These are phyloP conservation scores for Brachyhypopomus occidentalis DNA, from an alignment of 2,113 vertebrate genomes.

Conservation along the genomic window DNA sequence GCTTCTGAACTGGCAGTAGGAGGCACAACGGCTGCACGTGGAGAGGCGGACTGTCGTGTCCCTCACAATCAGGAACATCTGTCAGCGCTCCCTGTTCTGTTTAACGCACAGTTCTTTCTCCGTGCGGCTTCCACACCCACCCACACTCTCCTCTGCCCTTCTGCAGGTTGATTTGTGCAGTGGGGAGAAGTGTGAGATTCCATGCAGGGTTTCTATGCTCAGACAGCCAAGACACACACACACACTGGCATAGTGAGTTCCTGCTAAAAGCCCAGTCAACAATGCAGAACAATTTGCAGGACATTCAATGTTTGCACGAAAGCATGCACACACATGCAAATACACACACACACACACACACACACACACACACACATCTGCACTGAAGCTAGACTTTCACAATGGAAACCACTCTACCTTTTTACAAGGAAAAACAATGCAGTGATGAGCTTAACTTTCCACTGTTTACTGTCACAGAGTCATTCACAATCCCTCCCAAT, in stretches of 20 bases:
- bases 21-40: no score
- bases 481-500: background rate
- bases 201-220: background rate
- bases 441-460: background rate
- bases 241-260: background rate
- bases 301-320: background rate
- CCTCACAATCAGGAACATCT: slow-evolving; percentile 33
- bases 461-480: background rate
- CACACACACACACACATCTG: no score
- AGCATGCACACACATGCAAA: background rate
- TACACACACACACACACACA: background rate
- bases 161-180: background rate
- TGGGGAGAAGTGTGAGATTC: background rate
- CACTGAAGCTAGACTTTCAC: slow-evolving; percentile 1
- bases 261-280: background rate
- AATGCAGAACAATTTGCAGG: background rate
- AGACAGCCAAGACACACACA: background rate
- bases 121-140: background rate
- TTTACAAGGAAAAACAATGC: background rate
- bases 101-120: slow-evolving; percentile 8
- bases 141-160: background rate
- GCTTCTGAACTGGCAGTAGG: no score
- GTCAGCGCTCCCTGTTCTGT: slow-evolving; percentile 27
- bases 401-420: slow-evolving; percentile 12
- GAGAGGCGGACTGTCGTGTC: no score